phyloP scores from a whole-genome alignment of 2,888 invertebrate species.

The Brenthis daphne region DNA sequence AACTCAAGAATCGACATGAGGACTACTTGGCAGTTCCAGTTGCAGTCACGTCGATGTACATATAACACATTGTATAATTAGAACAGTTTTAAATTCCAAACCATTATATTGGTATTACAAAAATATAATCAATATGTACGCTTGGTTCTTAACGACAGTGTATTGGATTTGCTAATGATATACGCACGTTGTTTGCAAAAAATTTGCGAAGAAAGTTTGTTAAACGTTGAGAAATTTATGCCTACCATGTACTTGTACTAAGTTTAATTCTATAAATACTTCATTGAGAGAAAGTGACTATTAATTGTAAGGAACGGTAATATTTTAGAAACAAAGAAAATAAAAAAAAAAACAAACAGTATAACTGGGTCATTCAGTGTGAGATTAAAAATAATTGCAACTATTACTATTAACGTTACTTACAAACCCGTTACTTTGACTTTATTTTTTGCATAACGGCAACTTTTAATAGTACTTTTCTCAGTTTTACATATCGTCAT shows the following conservation, averaged over 20 bases:
- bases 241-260: neutral
- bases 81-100: neutral
- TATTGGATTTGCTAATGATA: slow-evolving; percentile 15
- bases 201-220: slow-evolving; percentile 28
- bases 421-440: too few relatives aligned
- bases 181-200: slow-evolving; percentile 17
- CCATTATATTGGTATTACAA: neutral
- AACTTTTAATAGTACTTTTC: too few relatives aligned
- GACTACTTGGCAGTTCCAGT: too few relatives aligned
- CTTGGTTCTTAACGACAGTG: neutral
- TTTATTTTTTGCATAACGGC: too few relatives aligned
- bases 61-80: too few relatives aligned
- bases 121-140: neutral
- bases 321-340: neutral
- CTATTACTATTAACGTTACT: too few relatives aligned
- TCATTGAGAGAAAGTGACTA: slow-evolving; percentile 11
- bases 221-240: slow-evolving; percentile 1
- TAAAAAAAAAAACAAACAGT: too few relatives aligned
- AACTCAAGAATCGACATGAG: too few relatives aligned
- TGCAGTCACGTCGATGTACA: too few relatives aligned
- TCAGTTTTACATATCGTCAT: too few relatives aligned
- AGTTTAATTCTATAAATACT: slow-evolving; percentile 11
- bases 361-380: too few relatives aligned
- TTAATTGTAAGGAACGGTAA: slow-evolving; percentile 4
- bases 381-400: too few relatives aligned